phyloP scores from a whole-genome alignment of 2,113 vertebrate species.

The Periophthalmodon schlosseri region DNA sequence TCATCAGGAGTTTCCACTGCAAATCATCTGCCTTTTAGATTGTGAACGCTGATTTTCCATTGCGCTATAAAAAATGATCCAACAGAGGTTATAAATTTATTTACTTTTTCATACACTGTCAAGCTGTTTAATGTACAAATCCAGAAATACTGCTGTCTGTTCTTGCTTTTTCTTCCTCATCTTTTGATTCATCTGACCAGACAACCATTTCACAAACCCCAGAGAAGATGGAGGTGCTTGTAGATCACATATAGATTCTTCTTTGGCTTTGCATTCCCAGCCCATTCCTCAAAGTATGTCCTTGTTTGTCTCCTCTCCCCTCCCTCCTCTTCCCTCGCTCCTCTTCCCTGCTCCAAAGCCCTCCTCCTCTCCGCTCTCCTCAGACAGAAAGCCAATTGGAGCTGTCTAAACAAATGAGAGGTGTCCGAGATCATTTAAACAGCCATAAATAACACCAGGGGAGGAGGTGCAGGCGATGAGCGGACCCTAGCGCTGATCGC shows the following conservation, averaged over 20 bases:
- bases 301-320: slow-evolving; percentile 14
- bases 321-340: slow-evolving; percentile 5
- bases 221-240: background rate
- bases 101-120: background rate
- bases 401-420: slow-evolving; percentile 73
- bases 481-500: slow-evolving; percentile 43
- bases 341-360: slow-evolving; percentile 18
- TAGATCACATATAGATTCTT: slow-evolving; percentile 5
- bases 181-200: background rate
- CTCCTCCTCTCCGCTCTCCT: slow-evolving; percentile 33
- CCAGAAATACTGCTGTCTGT: background rate
- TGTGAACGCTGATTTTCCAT: background rate
- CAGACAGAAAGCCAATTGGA: slow-evolving; percentile 68
- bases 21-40: background rate
- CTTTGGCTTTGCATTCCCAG: slow-evolving; percentile 25
- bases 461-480: slow-evolving; percentile 54
- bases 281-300: slow-evolving; percentile 17
- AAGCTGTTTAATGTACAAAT: background rate
- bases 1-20: background rate
- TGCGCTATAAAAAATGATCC: background rate
- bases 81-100: background rate
- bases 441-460: slow-evolving; percentile 72
- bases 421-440: slow-evolving; percentile 71
- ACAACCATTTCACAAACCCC: background rate
- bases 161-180: background rate